Evolutionary conservation across 2,888 invertebrate species (phyloP).

Genomic region (Nebria brevicollis): DNA sequence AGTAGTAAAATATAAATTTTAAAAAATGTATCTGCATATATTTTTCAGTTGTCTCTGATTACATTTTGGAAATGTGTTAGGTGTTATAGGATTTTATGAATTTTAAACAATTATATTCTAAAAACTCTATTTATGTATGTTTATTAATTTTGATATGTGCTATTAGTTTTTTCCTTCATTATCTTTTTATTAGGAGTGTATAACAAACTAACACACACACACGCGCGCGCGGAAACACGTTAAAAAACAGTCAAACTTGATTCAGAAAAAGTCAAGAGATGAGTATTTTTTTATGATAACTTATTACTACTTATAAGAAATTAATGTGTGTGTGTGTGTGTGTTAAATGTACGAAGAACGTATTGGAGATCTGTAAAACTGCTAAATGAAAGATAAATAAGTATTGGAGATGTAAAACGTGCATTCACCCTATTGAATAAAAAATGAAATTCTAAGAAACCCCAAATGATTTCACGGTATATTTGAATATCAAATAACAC

Average conservation of each 20-base stretch:
- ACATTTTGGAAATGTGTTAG: constrained; percentile 28
- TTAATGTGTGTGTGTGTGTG: too few relatives aligned
- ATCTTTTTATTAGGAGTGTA: too few relatives aligned
- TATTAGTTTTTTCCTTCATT: too few relatives aligned
- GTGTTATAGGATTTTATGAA: not conserved
- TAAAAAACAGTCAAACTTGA: too few relatives aligned
- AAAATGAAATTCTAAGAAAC: constrained; percentile 31
- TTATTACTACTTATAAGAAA: too few relatives aligned
- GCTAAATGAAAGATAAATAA: not conserved
- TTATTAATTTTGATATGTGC: too few relatives aligned
- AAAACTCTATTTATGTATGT: too few relatives aligned
- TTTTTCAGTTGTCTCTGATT: constrained; percentile 30
- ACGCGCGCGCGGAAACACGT: too few relatives aligned
- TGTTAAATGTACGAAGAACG: not conserved
- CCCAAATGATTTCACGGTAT: constrained; percentile 40
- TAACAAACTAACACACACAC: too few relatives aligned
- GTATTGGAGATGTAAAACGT: not conserved
- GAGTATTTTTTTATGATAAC: too few relatives aligned
- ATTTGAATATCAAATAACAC: constrained; percentile 41
- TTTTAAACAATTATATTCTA: too few relatives aligned
- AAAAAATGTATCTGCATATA: constrained; percentile 18
- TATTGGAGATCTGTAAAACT: not conserved
- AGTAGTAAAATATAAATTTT: constrained; percentile 2
- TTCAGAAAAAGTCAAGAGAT: too few relatives aligned
- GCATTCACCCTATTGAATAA: not conserved